Conservation (phyloP, 1,140 invertebrate species). For the Hycleus phaleratus region DNA sequence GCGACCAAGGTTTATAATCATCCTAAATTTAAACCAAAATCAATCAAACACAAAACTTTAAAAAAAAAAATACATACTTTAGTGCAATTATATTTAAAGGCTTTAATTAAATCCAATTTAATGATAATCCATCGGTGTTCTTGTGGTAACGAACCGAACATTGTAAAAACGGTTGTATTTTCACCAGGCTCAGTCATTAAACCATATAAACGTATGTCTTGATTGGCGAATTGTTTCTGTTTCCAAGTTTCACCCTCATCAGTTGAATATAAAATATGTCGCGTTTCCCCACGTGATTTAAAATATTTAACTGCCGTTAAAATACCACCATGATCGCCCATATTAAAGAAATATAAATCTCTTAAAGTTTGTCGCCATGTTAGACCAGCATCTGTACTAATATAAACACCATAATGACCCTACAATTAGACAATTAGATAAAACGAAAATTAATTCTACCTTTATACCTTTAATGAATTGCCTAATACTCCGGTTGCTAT, state of each 20-base stretch:
- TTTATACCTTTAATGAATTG: constrained; percentile 53
- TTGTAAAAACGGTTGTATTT: constrained; percentile 83
- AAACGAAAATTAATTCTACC: background rate
- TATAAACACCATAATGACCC: constrained; percentile 70
- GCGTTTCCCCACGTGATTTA: constrained; percentile 63
- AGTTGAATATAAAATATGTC: constrained; percentile 72
- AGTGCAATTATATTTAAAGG: constrained; percentile 51
- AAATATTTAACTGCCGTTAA: constrained; percentile 77
- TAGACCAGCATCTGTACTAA: constrained; percentile 77
- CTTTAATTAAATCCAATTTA: constrained; percentile 67
- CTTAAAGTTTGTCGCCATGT: constrained; percentile 72
- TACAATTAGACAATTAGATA: constrained; percentile 15
- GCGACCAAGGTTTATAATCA: constrained; percentile 86
- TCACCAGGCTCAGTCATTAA: constrained; percentile 87
- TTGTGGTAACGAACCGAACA: constrained; percentile 74
- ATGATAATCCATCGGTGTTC: constrained; percentile 82
- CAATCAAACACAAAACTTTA: background rate
- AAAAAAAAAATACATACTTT: constrained; percentile 15
- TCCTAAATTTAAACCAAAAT: constrained; percentile 39
- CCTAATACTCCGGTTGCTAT: constrained; percentile 79
- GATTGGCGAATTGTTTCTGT: constrained; percentile 57
- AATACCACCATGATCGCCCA: constrained; percentile 85
- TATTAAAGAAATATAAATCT: constrained; percentile 80
- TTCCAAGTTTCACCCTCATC: constrained; percentile 81
- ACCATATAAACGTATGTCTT: constrained; percentile 72